phyloP scores from a whole-genome alignment of 1,140 invertebrate genomes.

The Globodera ellingtonae region DNA sequence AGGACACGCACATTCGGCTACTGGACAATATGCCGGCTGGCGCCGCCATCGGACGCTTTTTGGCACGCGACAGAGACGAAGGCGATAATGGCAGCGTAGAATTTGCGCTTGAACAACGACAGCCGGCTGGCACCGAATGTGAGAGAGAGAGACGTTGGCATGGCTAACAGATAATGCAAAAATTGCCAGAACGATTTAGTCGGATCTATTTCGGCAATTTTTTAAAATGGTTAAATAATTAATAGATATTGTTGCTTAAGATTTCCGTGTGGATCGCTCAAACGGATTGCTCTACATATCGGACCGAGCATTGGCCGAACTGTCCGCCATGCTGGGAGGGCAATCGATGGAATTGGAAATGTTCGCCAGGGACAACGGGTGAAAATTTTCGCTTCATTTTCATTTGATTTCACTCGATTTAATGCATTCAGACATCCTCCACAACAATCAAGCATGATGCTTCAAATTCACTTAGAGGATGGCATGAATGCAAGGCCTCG shows the following conservation, averaged over 20 bases:
- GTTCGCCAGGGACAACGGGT: constrained; percentile 32
- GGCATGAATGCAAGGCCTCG: not conserved
- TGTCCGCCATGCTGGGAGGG: constrained; percentile 20
- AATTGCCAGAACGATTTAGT: not conserved
- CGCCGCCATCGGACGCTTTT: constrained; percentile 28
- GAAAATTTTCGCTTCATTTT: not conserved
- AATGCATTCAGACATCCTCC: not conserved
- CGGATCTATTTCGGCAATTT: not conserved
- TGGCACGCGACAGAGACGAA: constrained; percentile 34
- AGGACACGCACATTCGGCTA: constrained; percentile 21
- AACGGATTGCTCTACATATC: constrained; percentile 16
- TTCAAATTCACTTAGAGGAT: not conserved
- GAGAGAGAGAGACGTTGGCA: not conserved
- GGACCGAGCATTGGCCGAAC: constrained; percentile 18
- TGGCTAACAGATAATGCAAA: too few species aligned
- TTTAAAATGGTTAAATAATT: too few species aligned
- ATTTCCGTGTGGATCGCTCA: constrained; percentile 20
- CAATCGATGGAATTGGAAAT: constrained; percentile 25
- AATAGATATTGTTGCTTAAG: constrained; percentile 4
- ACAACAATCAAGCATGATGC: not conserved
- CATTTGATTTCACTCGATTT: not conserved
- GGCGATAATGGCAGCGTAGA: constrained; percentile 33
- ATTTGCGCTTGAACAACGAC: constrained; percentile 21
- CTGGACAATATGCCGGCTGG: constrained; percentile 42
- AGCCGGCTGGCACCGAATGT: constrained; percentile 30